These are phyloP conservation scores for Pilophorus perplexus DNA, from an alignment of 2,888 invertebrate genomes.

Conservation along the genomic window DNA sequence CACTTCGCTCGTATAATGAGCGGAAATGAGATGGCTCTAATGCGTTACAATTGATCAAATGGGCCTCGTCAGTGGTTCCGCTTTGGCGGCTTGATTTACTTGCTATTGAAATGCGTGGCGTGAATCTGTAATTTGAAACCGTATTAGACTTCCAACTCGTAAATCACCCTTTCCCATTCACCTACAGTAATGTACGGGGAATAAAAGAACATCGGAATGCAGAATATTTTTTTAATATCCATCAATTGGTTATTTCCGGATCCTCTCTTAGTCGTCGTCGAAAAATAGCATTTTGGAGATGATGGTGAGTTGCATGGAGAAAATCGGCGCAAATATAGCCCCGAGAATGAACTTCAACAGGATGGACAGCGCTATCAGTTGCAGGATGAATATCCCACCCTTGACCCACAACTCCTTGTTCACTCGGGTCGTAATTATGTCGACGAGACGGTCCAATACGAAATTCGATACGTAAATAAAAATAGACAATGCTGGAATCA, in stretches of 20 bases:
- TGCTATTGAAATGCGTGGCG: too few relatives aligned
- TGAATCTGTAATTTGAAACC: too few relatives aligned
- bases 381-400: constrained; percentile 39
- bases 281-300: constrained; percentile 43
- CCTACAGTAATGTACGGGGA: too few relatives aligned
- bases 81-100: constrained; percentile 3
- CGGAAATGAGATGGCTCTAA: constrained; percentile 29
- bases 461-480: constrained; percentile 44
- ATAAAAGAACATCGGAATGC: too few relatives aligned
- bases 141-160: too few relatives aligned
- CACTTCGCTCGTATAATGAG: constrained; percentile 36
- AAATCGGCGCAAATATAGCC: constrained; percentile 44
- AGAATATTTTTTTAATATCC: too few relatives aligned
- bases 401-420: constrained; percentile 42
- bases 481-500: constrained; percentile 42
- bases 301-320: constrained; percentile 45
- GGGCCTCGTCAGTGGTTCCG: background rate
- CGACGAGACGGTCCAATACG: constrained; percentile 43
- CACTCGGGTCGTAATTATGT: constrained; percentile 40
- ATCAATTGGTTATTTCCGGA: too few relatives aligned
- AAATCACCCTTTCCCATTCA: too few relatives aligned
- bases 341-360: constrained; percentile 39
- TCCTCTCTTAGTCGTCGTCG: constrained; percentile 34
- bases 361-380: constrained; percentile 40
- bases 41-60: constrained; percentile 19